phyloP scores from a whole-genome alignment of 2,113 vertebrate species.

The Neoarius graeffei region DNA sequence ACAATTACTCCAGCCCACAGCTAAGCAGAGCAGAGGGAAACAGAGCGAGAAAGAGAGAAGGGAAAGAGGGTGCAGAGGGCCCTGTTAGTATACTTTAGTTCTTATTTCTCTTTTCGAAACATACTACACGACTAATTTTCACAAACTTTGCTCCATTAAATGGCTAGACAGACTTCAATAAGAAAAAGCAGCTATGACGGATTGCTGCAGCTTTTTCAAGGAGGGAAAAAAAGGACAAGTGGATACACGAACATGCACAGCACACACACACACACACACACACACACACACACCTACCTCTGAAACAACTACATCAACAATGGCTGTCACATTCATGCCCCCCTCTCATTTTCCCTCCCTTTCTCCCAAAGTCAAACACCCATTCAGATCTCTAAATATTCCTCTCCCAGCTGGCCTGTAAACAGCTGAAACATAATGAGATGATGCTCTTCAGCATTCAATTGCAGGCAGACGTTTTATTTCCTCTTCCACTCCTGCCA shows the following conservation, averaged over 20 bases:
- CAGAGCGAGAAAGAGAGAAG: slow-evolving; percentile 13
- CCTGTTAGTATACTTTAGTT: slow-evolving; percentile 34
- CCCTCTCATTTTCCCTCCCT: neutral
- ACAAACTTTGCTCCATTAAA: slow-evolving; percentile 47
- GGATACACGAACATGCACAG: neutral
- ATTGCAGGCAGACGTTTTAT: slow-evolving; percentile 19
- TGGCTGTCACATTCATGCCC: neutral
- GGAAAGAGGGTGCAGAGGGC: neutral
- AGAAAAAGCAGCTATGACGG: slow-evolving; percentile 45
- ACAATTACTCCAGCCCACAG: slow-evolving; percentile 36
- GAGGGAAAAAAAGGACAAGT: neutral
- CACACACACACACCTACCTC: neutral
- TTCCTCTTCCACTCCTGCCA: slow-evolving; percentile 18
- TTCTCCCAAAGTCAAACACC: slow-evolving; percentile 25
- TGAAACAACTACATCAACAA: slow-evolving; percentile 39
- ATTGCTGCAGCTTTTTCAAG: slow-evolving; percentile 43
- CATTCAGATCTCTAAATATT: slow-evolving; percentile 50
- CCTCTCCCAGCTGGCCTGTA: slow-evolving; percentile 39
- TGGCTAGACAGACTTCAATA: slow-evolving; percentile 32
- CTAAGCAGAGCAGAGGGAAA: neutral
- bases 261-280: neutral
- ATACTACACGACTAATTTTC: slow-evolving; percentile 42
- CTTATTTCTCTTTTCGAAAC: slow-evolving; percentile 11
- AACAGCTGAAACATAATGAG: slow-evolving; percentile 41
- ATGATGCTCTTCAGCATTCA: slow-evolving; percentile 38